Percentiles rank a stretch among this genome's conserved stretches.
phyloP scores from a whole-genome alignment of 1,140 invertebrate genomes.

The Drosophila chauvacae region DNA sequence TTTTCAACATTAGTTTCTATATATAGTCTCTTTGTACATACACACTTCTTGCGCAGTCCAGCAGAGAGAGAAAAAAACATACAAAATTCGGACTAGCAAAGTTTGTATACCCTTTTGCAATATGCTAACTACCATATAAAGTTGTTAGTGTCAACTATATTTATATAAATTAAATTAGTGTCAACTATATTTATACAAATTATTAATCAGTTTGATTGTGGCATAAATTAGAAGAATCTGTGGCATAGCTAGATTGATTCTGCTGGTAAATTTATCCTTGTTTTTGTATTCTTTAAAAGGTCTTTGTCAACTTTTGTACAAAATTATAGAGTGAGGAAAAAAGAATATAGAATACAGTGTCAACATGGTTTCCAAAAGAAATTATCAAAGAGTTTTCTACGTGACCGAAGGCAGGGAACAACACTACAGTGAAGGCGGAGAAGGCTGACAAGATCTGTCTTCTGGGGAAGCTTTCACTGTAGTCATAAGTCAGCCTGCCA shows the following conservation, averaged over 20 bases:
- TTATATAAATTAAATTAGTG: not conserved
- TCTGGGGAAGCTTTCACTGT: slow-evolving; percentile 22
- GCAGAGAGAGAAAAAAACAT: not conserved
- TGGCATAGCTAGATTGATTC: not conserved
- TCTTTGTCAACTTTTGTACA: not conserved
- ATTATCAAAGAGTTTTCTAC: slow-evolving; percentile 32
- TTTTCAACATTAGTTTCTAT: slow-evolving; percentile 39
- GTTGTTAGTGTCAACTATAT: too few species aligned
- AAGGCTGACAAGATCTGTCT: slow-evolving; percentile 8
- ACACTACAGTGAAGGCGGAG: not conserved
- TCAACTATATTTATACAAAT: not conserved
- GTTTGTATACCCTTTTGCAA: not conserved
- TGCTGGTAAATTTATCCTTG: not conserved
- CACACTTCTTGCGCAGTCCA: slow-evolving; percentile 28
- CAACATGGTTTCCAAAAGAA: slow-evolving; percentile 22
- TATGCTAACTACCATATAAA: not conserved
- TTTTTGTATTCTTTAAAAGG: not conserved
- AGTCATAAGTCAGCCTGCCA: slow-evolving; percentile 23
- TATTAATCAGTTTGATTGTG: not conserved
- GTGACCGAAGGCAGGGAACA: slow-evolving; percentile 60
- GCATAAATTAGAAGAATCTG: not conserved
- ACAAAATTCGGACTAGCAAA: not conserved
- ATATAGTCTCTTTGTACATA: slow-evolving; percentile 27
- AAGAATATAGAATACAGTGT: not conserved
- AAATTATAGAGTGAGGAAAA: not conserved